These are phyloP conservation scores for Mormyrus hasselquistii DNA, from an alignment of 2,797 vertebrate species.

Conservation along the genomic window DNA sequence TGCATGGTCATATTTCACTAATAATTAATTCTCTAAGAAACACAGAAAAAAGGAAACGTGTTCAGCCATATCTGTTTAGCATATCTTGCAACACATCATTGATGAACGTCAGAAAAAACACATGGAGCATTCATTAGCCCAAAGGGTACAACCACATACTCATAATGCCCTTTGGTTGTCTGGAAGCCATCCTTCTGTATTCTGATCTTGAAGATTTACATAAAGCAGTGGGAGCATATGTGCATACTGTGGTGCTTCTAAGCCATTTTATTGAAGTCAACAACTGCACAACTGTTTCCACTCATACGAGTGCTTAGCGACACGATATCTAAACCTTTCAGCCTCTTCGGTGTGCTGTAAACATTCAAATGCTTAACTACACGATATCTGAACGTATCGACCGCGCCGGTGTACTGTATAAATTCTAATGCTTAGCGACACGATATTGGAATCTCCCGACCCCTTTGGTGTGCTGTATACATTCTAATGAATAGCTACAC, in stretches of 20 bases:
- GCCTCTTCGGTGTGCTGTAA: too few species aligned
- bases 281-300: background rate
- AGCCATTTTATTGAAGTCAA: background rate
- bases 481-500: too few species aligned
- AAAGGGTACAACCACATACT: background rate
- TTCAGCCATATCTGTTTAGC: background rate
- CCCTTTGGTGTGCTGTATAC: fast-evolving
- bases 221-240: background rate
- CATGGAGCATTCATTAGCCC: background rate
- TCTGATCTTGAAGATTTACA: background rate
- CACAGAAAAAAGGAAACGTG: background rate
- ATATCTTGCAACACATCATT: background rate
- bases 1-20: background rate
- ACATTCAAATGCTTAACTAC: too few species aligned
- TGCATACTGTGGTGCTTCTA: background rate
- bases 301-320: background rate
- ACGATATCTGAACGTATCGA: too few species aligned
- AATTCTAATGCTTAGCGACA: too few species aligned
- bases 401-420: too few species aligned
- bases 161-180: background rate
- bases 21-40: background rate
- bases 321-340: too few species aligned
- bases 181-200: background rate
- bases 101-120: background rate
- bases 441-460: too few species aligned